These are phyloP conservation scores for Cryptops parisi DNA, from an alignment of 2,888 invertebrate species.

Conservation along the genomic window DNA sequence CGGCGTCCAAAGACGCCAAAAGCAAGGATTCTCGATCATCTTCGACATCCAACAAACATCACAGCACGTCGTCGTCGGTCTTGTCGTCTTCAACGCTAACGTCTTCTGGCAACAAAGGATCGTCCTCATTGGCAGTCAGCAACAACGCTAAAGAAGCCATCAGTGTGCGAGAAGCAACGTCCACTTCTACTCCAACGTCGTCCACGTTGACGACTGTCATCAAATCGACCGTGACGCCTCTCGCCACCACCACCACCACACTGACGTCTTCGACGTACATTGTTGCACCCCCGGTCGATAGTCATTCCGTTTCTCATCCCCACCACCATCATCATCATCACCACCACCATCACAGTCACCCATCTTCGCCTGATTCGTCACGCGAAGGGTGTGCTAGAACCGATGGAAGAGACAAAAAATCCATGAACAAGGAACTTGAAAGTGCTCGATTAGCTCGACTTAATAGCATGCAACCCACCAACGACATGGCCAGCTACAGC, in stretches of 20 bases:
- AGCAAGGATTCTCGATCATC: background rate
- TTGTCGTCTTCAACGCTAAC: background rate
- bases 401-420: slow-evolving; percentile 12
- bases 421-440: background rate
- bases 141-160: slow-evolving; percentile 1
- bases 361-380: background rate
- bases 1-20: background rate
- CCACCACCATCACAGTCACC: background rate
- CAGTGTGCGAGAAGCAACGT: background rate
- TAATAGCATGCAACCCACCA: background rate
- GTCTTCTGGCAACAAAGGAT: slow-evolving; percentile 3
- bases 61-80: background rate
- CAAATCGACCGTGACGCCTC: background rate
- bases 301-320: background rate
- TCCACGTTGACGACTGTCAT: background rate
- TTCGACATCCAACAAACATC: too few species aligned
- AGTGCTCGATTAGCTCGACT: background rate
- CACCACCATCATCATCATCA: background rate
- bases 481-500: slow-evolving; percentile 16
- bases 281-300: background rate
- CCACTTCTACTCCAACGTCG: background rate
- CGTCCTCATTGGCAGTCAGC: background rate
- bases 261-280: background rate
- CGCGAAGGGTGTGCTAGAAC: slow-evolving; percentile 9
- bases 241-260: background rate